phyloP scores from a whole-genome alignment of 2,797 vertebrate genomes.

The Lepilemur septentrionalis region DNA sequence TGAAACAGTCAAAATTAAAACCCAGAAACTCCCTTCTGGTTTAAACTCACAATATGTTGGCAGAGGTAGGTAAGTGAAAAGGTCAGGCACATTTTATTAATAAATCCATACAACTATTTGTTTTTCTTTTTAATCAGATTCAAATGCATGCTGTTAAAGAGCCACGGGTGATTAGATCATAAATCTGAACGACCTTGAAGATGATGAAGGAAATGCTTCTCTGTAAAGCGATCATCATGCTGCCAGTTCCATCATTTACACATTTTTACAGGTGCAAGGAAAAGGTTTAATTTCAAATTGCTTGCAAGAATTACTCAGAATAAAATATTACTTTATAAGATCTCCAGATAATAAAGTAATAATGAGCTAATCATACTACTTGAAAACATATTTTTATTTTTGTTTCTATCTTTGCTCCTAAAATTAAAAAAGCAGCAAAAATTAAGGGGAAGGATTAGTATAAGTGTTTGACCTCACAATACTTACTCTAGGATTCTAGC shows the following conservation, averaged over 20 bases:
- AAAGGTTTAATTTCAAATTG: conserved; percentile 83
- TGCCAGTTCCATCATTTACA: conserved; percentile 92
- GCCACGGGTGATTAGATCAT: conserved; percentile 91
- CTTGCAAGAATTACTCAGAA: conserved; percentile 73
- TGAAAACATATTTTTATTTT: conserved; percentile 56
- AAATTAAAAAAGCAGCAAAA: conserved; percentile 65
- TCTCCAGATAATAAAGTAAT: conserved; percentile 69
- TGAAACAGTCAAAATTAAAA: conserved; percentile 43
- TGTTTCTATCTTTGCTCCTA: conserved; percentile 50
- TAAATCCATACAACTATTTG: conserved; percentile 85
- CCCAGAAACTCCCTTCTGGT: conserved; percentile 26
- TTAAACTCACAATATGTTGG: conserved; percentile 74
- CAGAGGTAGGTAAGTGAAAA: conserved; percentile 84
- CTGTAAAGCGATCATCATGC: conserved; percentile 95
- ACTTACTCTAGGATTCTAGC: background rate
- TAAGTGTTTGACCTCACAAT: conserved; percentile 24
- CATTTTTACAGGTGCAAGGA: conserved; percentile 90
- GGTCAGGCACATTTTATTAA: conserved; percentile 91
- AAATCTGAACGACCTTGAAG: conserved; percentile 96
- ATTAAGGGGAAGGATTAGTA: background rate
- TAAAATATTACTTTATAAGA: conserved; percentile 70
- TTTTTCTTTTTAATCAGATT: conserved; percentile 92
- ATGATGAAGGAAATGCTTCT: conserved; percentile 92
- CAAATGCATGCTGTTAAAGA: conserved; percentile 92
- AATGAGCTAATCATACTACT: conserved; percentile 48